These are phyloP conservation scores for Gallinago stenura DNA, from an alignment of 2,797 vertebrate species.

Conservation along the genomic window DNA sequence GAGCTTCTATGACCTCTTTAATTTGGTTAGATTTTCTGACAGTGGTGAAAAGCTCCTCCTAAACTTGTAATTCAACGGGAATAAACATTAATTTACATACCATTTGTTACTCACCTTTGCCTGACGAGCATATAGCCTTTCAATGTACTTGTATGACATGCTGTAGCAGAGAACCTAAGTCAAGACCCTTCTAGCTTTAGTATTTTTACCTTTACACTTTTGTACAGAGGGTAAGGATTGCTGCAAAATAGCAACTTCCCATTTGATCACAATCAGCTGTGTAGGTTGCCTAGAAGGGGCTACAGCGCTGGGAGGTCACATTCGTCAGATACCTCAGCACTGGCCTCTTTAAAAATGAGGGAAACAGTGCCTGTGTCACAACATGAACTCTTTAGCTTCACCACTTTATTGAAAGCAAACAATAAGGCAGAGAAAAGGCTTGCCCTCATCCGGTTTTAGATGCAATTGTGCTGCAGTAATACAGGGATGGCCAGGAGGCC, in stretches of 20 bases:
- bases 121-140: not conserved
- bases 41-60: not conserved
- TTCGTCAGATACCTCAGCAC: not conserved
- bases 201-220: not conserved
- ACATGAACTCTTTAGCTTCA: not conserved
- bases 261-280: not conserved
- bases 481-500: not conserved
- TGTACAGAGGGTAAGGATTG: not conserved
- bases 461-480: not conserved
- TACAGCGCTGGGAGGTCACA: not conserved
- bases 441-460: not conserved
- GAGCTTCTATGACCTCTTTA: not conserved
- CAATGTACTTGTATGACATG: not conserved
- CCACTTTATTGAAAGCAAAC: not conserved
- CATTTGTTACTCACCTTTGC: not conserved
- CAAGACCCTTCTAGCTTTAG: not conserved
- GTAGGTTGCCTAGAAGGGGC: not conserved
- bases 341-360: not conserved
- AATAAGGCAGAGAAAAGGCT: not conserved
- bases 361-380: not conserved
- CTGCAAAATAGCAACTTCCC: not conserved
- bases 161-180: not conserved
- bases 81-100: not conserved
- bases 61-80: accelerated
- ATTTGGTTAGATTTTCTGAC: not conserved